Percentiles rank a stretch among this genome's conserved stretches.
These are phyloP conservation scores for Phalacrocorax carbo DNA, from an alignment of 2,113 vertebrate species.

Conservation along the genomic window DNA sequence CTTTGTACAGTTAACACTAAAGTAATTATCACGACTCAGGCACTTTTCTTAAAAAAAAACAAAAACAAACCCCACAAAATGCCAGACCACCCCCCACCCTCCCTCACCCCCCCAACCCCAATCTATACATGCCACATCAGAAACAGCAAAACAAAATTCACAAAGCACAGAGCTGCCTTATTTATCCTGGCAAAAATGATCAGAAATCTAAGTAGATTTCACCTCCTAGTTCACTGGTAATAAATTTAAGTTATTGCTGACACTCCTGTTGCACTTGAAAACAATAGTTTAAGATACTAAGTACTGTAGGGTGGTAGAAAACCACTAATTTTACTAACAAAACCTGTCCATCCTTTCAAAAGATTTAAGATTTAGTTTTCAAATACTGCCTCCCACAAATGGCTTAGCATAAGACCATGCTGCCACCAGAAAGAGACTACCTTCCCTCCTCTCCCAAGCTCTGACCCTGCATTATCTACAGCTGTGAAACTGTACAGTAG, in stretches of 20 bases:
- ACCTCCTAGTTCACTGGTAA: not conserved
- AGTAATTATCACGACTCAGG: not conserved
- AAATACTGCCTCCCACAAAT: not conserved
- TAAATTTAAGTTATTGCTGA: not conserved
- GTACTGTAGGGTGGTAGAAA: not conserved
- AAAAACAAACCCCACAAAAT: no score
- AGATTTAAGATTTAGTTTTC: not conserved
- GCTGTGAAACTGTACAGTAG: not conserved
- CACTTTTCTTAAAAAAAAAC: not conserved
- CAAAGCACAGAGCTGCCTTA: not conserved
- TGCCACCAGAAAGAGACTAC: not conserved
- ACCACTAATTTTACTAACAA: not conserved
- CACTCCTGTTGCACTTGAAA: not conserved
- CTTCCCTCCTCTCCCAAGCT: not conserved
- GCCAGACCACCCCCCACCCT: no score
- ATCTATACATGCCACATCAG: not conserved
- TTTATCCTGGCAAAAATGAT: not conserved
- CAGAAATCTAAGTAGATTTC: not conserved
- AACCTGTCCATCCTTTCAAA: not conserved
- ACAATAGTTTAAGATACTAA: not conserved
- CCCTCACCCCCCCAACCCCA: no score
- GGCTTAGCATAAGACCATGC: not conserved
- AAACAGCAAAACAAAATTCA: not conserved
- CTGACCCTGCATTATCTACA: not conserved
- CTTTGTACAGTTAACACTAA: not conserved